Percentiles rank a stretch among this genome's conserved stretches.
These are phyloP conservation scores for Mythimna pallens DNA, from an alignment of 2,888 invertebrate species.

Conservation along the genomic window DNA sequence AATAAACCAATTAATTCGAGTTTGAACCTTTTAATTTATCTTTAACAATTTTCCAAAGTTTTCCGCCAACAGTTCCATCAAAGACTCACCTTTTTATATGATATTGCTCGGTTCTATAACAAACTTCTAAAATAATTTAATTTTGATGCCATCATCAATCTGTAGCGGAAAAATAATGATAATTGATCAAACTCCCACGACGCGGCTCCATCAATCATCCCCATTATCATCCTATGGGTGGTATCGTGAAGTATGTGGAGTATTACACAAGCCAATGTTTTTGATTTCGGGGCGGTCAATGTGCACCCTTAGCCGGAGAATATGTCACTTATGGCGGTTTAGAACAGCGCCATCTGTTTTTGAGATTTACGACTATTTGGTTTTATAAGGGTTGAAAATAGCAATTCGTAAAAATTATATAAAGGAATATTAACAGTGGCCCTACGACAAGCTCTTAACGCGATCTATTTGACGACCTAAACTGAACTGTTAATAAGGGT, in stretches of 20 bases:
- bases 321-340: slow-evolving; percentile 4
- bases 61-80: neutral
- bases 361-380: neutral
- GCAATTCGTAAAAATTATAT: neutral
- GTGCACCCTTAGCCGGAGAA: neutral
- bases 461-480: no score
- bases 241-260: slow-evolving; percentile 8
- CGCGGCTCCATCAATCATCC: slow-evolving; percentile 58
- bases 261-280: slow-evolving; percentile 7
- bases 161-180: slow-evolving; percentile 56
- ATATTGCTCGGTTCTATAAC: neutral
- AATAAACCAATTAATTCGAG: neutral
- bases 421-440: neutral
- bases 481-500: no score
- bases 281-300: slow-evolving; percentile 4
- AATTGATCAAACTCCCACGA: slow-evolving; percentile 61
- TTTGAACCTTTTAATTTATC: neutral
- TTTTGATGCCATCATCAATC: slow-evolving; percentile 60
- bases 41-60: neutral
- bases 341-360: slow-evolving; percentile 23
- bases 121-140: slow-evolving; percentile 53
- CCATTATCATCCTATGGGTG: slow-evolving; percentile 28
- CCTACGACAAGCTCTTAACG: no score
- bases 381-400: neutral
- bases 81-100: slow-evolving; percentile 15